Percentiles rank a stretch among this genome's conserved stretches.
Conservation (phyloP, 2,797 vertebrate genomes). For the Lateolabrax maculatus region DNA sequence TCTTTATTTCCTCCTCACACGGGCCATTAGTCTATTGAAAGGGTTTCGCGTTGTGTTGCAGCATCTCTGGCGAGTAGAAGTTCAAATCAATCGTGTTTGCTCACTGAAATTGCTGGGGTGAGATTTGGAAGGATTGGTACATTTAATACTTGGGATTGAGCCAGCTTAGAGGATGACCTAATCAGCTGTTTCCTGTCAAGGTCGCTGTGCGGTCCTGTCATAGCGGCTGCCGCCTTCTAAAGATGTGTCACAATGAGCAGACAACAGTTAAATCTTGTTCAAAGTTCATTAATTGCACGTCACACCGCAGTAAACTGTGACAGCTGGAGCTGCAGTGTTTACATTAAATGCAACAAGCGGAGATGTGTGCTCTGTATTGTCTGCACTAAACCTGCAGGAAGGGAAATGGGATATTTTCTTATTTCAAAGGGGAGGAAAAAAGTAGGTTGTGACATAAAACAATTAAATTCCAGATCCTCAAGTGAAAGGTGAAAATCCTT, state of each 20-base stretch:
- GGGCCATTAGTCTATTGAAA: constrained; percentile 69
- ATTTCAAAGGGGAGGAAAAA: background rate
- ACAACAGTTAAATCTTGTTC: constrained; percentile 68
- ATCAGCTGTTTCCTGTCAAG: constrained; percentile 81
- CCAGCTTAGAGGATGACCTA: constrained; percentile 81
- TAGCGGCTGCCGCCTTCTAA: constrained; percentile 43
- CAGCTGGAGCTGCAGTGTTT: constrained; percentile 43
- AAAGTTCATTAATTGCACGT: constrained; percentile 69
- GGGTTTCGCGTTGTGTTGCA: constrained; percentile 43
- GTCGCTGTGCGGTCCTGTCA: constrained; percentile 61
- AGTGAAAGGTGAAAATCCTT: background rate
- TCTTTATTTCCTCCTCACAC: constrained; percentile 49
- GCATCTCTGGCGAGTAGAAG: constrained; percentile 62
- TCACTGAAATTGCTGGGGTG: constrained; percentile 70
- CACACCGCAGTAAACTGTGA: constrained; percentile 38
- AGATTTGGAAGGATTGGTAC: constrained; percentile 74
- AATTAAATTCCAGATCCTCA: background rate
- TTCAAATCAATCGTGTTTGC: constrained; percentile 76
- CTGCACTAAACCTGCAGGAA: background rate
- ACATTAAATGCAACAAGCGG: constrained; percentile 15
- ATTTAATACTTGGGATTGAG: constrained; percentile 75
- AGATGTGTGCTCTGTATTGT: constrained; percentile 11
- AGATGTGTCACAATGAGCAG: constrained; percentile 51
- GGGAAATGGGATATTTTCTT: background rate
- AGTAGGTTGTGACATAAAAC: background rate